Evolutionary conservation across 2,797 vertebrate genomes (phyloP).

Genomic region (Hipposideros larvatus): DNA sequence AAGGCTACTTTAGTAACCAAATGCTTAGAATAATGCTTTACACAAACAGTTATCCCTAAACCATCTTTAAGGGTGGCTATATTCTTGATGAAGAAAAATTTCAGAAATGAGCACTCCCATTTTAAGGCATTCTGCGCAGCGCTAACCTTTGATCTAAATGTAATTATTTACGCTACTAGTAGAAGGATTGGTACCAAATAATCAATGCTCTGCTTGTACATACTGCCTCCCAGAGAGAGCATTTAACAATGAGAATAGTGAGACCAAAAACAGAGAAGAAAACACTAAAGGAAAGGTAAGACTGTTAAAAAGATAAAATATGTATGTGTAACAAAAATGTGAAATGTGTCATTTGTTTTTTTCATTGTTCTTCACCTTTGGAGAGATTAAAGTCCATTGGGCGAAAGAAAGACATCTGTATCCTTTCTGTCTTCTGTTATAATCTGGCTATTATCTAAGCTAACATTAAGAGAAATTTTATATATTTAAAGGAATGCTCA

Average conservation of each 20-base stretch:
- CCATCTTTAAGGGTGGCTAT: not conserved
- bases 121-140: not conserved
- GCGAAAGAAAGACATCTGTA: not conserved
- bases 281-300: not conserved
- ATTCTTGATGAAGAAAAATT: not conserved
- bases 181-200: not conserved
- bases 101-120: not conserved
- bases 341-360: not conserved
- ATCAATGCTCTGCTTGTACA: not conserved
- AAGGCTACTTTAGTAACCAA: not conserved
- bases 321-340: not conserved
- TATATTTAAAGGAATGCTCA: conserved; percentile 5
- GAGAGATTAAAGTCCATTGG: not conserved
- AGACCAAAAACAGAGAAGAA: conserved; percentile 3
- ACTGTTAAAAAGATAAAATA: not conserved
- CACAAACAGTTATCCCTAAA: not conserved
- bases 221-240: not conserved
- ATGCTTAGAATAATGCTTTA: not conserved
- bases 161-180: not conserved
- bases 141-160: not conserved
- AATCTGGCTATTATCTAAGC: not conserved
- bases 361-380: conserved; percentile 22
- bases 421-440: not conserved
- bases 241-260: not conserved
- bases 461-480: not conserved